phyloP scores from a whole-genome alignment of 2,113 vertebrate species.

The Rhea americana region DNA sequence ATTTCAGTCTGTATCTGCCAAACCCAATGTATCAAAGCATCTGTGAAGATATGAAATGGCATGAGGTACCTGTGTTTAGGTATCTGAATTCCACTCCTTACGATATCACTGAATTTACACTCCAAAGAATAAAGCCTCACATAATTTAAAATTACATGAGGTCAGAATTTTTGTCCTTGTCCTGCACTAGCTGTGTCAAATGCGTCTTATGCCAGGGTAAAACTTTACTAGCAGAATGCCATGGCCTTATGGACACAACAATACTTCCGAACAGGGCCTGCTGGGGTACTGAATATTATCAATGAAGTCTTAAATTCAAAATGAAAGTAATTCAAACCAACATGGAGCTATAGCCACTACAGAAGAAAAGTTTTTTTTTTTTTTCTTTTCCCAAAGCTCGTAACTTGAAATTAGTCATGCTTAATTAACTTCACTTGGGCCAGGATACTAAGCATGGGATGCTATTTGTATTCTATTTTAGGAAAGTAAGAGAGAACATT shows the following conservation, averaged over 20 bases:
- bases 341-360: not conserved
- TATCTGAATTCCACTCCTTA: not conserved
- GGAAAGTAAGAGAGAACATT: slow-evolving; percentile 25
- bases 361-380: slow-evolving; percentile 31
- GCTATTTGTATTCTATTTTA: slow-evolving; percentile 41
- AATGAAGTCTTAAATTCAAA: not conserved
- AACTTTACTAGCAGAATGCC: not conserved
- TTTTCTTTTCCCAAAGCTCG: slow-evolving; percentile 18
- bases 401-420: slow-evolving; percentile 23
- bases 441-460: slow-evolving; percentile 48
- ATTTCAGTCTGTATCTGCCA: not conserved
- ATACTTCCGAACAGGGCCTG: not conserved
- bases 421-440: slow-evolving; percentile 45
- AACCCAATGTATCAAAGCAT: not conserved
- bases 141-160: not conserved
- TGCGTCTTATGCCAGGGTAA: not conserved
- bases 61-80: not conserved
- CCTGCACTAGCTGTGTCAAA: not conserved
- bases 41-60: not conserved
- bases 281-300: not conserved
- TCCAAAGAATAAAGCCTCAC: not conserved
- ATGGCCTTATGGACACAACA: not conserved
- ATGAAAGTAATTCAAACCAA: not conserved
- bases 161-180: slow-evolving; percentile 10
- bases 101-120: not conserved